Percentiles rank a stretch among this genome's conserved stretches.
phyloP scores from a whole-genome alignment of 1,140 invertebrate species.

The Oreohelix idahoensis region DNA sequence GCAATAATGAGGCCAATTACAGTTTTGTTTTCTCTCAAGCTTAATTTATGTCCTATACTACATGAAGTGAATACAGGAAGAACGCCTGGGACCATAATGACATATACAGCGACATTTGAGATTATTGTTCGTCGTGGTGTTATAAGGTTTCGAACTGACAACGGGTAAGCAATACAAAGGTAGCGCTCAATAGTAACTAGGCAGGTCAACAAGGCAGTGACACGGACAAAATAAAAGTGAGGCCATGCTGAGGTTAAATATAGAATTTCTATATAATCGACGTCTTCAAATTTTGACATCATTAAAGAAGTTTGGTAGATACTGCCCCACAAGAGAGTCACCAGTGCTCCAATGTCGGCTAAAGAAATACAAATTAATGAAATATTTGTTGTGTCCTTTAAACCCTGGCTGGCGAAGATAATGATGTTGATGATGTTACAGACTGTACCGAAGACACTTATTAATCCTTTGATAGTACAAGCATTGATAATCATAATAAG shows the following conservation, averaged over 20 bases:
- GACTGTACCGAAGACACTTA: neutral
- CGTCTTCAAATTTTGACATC: neutral
- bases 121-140: neutral
- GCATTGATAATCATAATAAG: neutral
- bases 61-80: neutral
- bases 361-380: neutral
- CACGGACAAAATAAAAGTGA: neutral
- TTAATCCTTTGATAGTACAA: neutral
- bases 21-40: neutral
- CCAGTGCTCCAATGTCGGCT: neutral
- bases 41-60: neutral
- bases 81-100: neutral
- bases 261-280: neutral
- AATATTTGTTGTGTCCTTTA: conserved; percentile 18
- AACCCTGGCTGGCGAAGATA: neutral
- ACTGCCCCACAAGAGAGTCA: conserved; percentile 13
- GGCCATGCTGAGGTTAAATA: conserved; percentile 10
- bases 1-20: neutral
- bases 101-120: neutral
- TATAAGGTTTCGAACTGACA: neutral
- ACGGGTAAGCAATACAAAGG: conserved; percentile 23
- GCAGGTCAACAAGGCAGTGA: neutral
- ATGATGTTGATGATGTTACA: conserved; percentile 11
- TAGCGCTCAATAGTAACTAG: no score
- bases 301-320: neutral